Evolutionary conservation across 2,113 vertebrate species (phyloP), one percentile per base, ranked within the genome.

Genomic region (Gambusia holbrooki): DNA sequence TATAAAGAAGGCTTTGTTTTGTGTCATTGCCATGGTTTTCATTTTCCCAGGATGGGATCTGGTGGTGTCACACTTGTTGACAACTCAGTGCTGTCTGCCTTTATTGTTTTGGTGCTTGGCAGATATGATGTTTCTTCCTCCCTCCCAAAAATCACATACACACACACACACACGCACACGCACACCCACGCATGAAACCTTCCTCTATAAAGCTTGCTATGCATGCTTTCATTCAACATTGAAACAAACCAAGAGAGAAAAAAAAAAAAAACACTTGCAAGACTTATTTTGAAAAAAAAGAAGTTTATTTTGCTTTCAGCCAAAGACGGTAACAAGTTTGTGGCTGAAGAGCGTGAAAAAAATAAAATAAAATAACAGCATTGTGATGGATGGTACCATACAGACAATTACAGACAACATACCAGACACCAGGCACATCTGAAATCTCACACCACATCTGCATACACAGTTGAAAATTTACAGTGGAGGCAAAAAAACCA

Each of bases 181-280:
- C 10, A 27, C 37, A 14, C n/a, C 1, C 25, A 15, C 82, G 69
- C 77, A 86, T 82, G 22, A 85, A 83, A 77, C 69, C 80, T 74
- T 77, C 83, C 84, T 87, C 84, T 84, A 82, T 73, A 92, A 91
- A 91, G 81, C 89, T 88, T 90, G 73, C 86, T 91, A 83, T 91
- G 76, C 71, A 84, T 85, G 72, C 73, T 76, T 87, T 85, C 60
- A 66, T 84, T 89, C 81, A 64, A 73, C 71, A 73, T 51, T 40
- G 25, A 37, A 54, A 62, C 35, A 68, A 51, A 58, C 54, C 13
- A 48, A 48, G 22, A 15, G 27, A 27, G n/a, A 54, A 67, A 71
- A 68, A 58, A 82, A 71, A 11, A 61, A 65, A 68, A 70, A 60
- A 81, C 73, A 64, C 73, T 88, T 86, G 84, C 86, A 85, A 88